Conservation (phyloP, 2,113 vertebrate species). For the Eupsittula cactorum region DNA sequence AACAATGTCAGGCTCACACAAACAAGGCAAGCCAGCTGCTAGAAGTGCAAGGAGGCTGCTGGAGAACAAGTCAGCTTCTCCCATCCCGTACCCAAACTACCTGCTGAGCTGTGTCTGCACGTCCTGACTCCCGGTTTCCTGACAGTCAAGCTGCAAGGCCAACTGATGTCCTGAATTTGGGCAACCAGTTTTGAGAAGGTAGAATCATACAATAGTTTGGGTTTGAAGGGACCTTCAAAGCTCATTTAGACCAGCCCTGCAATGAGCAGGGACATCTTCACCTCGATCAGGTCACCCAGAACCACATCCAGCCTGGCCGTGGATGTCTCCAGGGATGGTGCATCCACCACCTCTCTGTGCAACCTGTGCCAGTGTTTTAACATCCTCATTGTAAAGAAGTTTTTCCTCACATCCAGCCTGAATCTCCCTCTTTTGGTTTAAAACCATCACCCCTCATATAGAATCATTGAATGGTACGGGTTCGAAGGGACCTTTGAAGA, state of each 20-base stretch:
- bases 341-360: background rate
- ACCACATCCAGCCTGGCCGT: background rate
- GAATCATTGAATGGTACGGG: background rate
- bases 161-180: background rate
- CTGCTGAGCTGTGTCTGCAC: background rate
- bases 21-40: background rate
- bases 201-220: background rate
- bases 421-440: background rate
- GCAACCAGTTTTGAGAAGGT: background rate
- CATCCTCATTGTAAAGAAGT: background rate
- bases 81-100: rapidly evolving
- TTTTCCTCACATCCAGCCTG: background rate
- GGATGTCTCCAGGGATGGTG: background rate
- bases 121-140: background rate
- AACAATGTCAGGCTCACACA: rapidly evolving
- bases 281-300: background rate
- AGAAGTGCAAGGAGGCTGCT: background rate
- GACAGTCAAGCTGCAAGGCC: background rate
- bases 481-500: background rate
- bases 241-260: background rate
- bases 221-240: background rate
- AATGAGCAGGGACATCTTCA: background rate
- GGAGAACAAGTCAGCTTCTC: background rate
- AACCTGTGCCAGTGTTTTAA: background rate
- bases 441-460: background rate